A percentile compares a stretch with the other conserved stretches of the same genome.
Conservation (phyloP, 2,797 vertebrate genomes). For the Salmo trutta region DNA sequence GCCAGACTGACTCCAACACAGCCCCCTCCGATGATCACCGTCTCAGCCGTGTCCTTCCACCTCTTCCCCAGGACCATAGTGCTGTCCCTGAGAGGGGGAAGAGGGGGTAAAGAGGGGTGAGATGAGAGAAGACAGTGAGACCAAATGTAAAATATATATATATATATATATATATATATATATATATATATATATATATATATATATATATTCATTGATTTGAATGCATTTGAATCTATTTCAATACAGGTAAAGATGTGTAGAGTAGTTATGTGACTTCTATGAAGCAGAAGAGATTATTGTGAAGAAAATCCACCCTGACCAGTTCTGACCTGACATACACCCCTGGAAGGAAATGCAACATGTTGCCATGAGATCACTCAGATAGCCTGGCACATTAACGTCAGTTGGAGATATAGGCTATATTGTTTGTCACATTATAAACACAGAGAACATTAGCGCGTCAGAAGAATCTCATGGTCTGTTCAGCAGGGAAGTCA, state of each 20-base stretch:
- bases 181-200: no score
- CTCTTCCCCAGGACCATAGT: slow-evolving; percentile 65
- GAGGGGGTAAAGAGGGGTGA: not conserved
- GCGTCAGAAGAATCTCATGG: not conserved
- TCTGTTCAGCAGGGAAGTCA: not conserved
- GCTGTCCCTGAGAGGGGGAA: slow-evolving; percentile 38
- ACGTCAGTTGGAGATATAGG: not conserved
- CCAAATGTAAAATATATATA: no score
- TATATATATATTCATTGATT: not conserved
- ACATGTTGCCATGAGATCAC: not conserved
- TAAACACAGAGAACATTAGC: not conserved
- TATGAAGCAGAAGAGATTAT: no score
- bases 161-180: no score
- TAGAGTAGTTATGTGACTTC: no score
- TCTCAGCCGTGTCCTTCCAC: slow-evolving; percentile 90
- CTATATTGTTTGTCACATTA: not conserved
- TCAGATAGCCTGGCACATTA: not conserved
- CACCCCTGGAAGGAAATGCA: not conserved
- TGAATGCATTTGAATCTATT: not conserved
- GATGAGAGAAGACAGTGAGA: no score
- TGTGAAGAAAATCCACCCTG: no score
- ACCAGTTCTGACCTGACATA: no score
- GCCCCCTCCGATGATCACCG: slow-evolving; percentile 93
- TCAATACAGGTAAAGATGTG: not conserved
- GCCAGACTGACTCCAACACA: slow-evolving; percentile 92